A percentile compares a stretch with the other conserved stretches of the same genome.
Conservation (phyloP, 2,797 vertebrate species). For the Malacoraja senta region DNA sequence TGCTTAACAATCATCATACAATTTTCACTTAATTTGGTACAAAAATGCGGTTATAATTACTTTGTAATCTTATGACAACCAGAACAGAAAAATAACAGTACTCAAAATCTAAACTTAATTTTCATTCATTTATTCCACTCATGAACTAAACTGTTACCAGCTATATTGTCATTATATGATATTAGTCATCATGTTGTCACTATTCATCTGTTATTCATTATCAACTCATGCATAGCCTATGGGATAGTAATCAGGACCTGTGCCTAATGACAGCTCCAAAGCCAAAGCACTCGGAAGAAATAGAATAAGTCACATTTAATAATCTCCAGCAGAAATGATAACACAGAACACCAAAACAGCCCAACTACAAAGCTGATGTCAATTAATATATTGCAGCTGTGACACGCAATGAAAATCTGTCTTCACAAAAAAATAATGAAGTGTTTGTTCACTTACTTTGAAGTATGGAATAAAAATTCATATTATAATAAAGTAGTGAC, state of each 20-base stretch:
- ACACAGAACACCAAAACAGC: conserved; percentile 8
- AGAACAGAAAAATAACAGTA: background rate
- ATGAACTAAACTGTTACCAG: background rate
- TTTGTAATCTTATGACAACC: background rate
- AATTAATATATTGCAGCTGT: conserved; percentile 11
- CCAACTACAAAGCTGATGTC: background rate
- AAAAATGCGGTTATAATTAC: conserved; percentile 8
- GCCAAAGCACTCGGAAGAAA: conserved; percentile 10
- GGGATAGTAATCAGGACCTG: background rate
- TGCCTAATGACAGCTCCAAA: background rate
- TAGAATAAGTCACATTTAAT: conserved; percentile 12
- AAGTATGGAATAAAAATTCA: conserved; percentile 29
- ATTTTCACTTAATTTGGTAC: background rate
- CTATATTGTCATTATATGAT: background rate
- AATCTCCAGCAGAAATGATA: conserved; percentile 1
- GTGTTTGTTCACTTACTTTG: background rate
- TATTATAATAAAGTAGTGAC: background rate
- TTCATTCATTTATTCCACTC: conserved; percentile 17
- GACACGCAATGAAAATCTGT: conserved; percentile 20
- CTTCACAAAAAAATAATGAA: conserved; percentile 24
- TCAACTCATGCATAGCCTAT: background rate
- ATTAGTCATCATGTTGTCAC: conserved; percentile 10
- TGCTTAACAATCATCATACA: background rate
- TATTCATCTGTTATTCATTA: conserved; percentile 31
- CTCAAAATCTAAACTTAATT: conserved; percentile 8